phyloP scores from a whole-genome alignment of 2,888 invertebrate species.

The Salticus scenicus region DNA sequence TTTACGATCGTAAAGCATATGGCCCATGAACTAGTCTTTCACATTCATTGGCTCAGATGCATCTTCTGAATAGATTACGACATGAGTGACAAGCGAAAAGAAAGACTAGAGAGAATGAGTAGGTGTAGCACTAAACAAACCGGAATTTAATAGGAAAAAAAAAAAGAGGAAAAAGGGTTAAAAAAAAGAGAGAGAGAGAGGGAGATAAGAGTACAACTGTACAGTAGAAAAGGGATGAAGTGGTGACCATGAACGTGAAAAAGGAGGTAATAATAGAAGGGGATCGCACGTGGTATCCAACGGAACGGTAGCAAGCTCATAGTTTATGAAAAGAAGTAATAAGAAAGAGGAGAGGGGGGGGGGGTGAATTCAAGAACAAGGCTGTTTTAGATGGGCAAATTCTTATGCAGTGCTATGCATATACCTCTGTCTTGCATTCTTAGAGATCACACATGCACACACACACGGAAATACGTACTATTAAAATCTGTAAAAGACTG shows the following conservation, averaged over 20 bases:
- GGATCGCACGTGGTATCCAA: background rate
- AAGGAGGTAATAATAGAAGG: slow-evolving; percentile 15
- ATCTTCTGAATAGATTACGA: background rate
- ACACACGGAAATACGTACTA: no score
- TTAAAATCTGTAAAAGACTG: no score
- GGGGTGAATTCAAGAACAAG: background rate
- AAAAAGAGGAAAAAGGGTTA: background rate
- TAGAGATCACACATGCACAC: no score
- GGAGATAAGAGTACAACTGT: background rate
- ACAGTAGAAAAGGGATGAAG: background rate
- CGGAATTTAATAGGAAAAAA: background rate
- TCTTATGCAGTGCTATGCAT: no score
- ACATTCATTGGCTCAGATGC: background rate
- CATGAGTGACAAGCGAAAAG: background rate
- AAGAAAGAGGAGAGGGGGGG: no score
- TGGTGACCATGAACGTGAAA: slow-evolving; percentile 11
- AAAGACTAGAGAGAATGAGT: background rate
- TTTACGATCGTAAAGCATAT: no score
- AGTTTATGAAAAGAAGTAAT: background rate
- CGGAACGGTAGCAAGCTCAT: slow-evolving; percentile 5
- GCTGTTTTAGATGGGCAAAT: background rate
- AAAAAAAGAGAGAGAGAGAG: background rate
- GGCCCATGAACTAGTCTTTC: no score
- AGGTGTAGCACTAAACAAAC: background rate
- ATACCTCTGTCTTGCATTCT: no score